A percentile compares a stretch with the other conserved stretches of the same genome.
These are phyloP conservation scores for Polymixis flavicincta DNA, from an alignment of 2,888 invertebrate genomes.

Conservation along the genomic window DNA sequence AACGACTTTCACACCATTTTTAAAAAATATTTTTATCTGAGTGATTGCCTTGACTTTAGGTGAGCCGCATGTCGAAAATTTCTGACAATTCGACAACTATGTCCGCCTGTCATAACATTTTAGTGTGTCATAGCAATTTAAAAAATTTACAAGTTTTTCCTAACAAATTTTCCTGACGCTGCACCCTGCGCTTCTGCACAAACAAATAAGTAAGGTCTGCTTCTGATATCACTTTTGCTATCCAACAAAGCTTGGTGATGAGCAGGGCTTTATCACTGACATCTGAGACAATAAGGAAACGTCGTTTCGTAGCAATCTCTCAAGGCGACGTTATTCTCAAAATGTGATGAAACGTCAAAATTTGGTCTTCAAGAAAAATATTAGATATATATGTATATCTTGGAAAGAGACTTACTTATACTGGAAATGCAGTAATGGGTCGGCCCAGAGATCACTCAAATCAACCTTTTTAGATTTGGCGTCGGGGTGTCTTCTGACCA, in stretches of 20 bases:
- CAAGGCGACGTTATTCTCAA: not conserved
- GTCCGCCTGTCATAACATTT: no score
- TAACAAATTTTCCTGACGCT: not conserved
- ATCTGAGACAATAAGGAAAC: not conserved
- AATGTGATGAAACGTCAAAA: not conserved
- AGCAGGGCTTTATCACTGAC: not conserved
- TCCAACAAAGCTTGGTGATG: not conserved
- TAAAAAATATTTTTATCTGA: no score
- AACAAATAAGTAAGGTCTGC: not conserved
- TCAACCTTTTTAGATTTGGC: slow-evolving; percentile 12
- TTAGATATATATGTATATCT: not conserved
- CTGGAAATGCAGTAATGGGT: slow-evolving; percentile 25
- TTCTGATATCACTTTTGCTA: not conserved
- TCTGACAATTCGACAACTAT: no score
- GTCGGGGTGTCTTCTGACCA: slow-evolving; percentile 93
- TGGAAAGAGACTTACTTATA: slow-evolving; percentile 2
- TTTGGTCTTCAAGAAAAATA: not conserved
- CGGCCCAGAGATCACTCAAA: slow-evolving; percentile 21
- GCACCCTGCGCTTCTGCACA: not conserved
- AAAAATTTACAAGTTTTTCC: no score
- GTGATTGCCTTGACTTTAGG: no score
- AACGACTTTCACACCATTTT: no score
- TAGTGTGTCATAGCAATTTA: no score
- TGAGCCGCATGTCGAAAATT: no score
- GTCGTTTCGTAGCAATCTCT: not conserved